These are phyloP conservation scores for Pseudomyrmex cubaensis DNA, from an alignment of 1,140 invertebrate genomes.

Conservation along the genomic window DNA sequence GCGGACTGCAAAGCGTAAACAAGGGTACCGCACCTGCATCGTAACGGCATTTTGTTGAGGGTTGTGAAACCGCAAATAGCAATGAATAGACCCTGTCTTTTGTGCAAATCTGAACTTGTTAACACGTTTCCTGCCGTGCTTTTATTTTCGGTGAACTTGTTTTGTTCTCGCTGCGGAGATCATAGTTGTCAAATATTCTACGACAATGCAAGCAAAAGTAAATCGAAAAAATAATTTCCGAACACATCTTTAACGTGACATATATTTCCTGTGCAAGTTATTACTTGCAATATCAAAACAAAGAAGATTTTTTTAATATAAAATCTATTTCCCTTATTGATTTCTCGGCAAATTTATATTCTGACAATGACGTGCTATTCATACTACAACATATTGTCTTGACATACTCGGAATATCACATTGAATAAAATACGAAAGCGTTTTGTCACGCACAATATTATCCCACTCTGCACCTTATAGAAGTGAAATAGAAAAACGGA, in stretches of 20 bases:
- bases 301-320: no score
- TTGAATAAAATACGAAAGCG: conserved; percentile 21
- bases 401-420: not conserved
- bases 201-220: no score
- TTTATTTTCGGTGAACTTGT: no score
- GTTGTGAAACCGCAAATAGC: not conserved
- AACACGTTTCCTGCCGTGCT: no score
- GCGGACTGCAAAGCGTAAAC: not conserved
- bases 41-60: conserved; percentile 20
- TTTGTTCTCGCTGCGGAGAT: no score
- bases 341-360: not conserved
- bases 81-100: not conserved
- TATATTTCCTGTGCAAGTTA: no score
- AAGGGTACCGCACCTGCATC: conserved; percentile 16
- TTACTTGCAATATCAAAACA: no score
- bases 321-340: no score
- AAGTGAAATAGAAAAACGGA: conserved; percentile 39
- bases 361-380: not conserved
- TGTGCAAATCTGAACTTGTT: not conserved
- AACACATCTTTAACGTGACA: no score
- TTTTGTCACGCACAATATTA: conserved; percentile 8
- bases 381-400: conserved; percentile 10
- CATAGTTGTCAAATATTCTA: no score
- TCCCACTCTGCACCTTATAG: not conserved
- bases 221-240: no score